Percentiles rank a stretch among this genome's conserved stretches.
Conservation (phyloP, 2,888 invertebrate genomes). For the Melinopterus prodromus region DNA sequence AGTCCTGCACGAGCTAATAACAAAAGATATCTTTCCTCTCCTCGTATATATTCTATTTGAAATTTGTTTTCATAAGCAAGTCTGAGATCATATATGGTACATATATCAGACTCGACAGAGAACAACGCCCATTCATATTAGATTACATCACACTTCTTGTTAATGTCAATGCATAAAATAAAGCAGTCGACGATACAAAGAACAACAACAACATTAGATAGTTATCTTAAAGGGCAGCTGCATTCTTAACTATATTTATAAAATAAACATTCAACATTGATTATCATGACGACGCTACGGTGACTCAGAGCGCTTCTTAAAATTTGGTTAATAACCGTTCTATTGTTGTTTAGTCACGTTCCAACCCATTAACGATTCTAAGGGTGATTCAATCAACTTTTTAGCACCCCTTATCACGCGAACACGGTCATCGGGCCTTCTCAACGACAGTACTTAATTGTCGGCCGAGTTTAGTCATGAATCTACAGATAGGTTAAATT, state of each 20-base stretch:
- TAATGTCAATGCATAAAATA: not conserved
- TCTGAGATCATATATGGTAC: slow-evolving; percentile 4
- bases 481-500: not conserved
- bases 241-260: not conserved
- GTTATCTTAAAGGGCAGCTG: not conserved
- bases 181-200: not conserved
- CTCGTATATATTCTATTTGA: not conserved
- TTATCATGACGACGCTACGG: not conserved
- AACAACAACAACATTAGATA: not conserved
- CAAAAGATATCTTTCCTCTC: not conserved
- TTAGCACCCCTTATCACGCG: not conserved
- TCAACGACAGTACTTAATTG: not conserved
- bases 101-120: not conserved
- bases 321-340: not conserved
- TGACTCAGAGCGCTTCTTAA: not conserved
- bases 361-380: not conserved
- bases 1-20: not conserved
- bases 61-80: not conserved
- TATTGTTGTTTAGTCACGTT: not conserved
- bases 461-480: slow-evolving; percentile 10
- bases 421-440: not conserved
- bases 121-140: not conserved
- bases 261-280: not conserved
- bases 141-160: not conserved
- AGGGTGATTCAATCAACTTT: not conserved